A percentile compares a stretch with the other conserved stretches of the same genome.
These are phyloP conservation scores for Neosilurus mollespiculum DNA, from an alignment of 2,797 vertebrate species.

Conservation along the genomic window DNA sequence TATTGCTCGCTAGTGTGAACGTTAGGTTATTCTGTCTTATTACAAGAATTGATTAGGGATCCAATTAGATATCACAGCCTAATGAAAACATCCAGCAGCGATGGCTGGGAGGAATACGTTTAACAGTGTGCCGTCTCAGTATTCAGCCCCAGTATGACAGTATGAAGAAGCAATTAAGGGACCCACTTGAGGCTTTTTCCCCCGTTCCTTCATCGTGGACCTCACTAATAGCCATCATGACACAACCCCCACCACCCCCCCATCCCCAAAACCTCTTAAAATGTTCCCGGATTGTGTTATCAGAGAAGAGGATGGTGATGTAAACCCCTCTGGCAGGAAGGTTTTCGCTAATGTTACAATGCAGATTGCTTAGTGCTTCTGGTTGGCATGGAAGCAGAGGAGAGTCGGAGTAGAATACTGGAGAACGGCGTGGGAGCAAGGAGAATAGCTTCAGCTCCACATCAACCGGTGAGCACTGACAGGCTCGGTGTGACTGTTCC, in stretches of 20 bases:
- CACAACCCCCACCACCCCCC: background rate
- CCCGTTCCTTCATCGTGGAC: background rate
- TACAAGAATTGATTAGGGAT: background rate
- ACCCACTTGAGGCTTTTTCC: background rate
- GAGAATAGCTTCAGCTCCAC: background rate
- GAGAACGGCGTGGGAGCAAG: constrained; percentile 8
- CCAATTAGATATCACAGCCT: background rate
- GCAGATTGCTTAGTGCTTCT: constrained; percentile 50
- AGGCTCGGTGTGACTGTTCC: constrained; percentile 16
- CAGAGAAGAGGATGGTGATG: constrained; percentile 15
- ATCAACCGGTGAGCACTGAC: background rate
- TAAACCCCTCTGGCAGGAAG: constrained; percentile 40
- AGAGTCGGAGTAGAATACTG: background rate
- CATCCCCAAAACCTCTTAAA: background rate
- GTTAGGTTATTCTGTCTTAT: background rate
- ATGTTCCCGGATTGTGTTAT: constrained; percentile 19
- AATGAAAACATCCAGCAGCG: background rate
- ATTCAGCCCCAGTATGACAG: background rate
- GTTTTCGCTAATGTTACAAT: constrained; percentile 48
- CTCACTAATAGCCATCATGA: background rate
- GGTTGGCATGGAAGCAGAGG: constrained; percentile 19
- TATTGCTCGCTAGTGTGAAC: background rate
- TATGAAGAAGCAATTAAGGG: background rate
- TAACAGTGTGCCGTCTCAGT: background rate
- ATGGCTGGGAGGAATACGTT: background rate